Conservation (phyloP, 2,113 vertebrate genomes). For the Malurus melanocephalus region DNA sequence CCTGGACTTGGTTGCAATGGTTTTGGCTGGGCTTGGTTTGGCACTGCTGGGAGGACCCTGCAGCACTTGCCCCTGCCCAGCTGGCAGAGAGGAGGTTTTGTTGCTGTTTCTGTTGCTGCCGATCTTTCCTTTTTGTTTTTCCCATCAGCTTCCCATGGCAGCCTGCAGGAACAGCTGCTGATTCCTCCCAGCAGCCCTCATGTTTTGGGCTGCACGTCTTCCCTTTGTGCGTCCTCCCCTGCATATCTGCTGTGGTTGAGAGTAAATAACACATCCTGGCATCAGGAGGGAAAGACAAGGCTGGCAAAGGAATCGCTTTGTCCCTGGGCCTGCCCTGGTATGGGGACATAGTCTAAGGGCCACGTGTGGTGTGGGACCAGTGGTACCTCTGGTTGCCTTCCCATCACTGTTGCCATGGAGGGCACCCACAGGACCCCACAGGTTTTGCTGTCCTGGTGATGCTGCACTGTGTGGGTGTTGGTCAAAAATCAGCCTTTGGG, state of each 20-base stretch:
- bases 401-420: not conserved
- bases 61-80: not conserved
- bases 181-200: rapidly evolving
- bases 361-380: rapidly evolving
- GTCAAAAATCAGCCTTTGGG: not conserved
- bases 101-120: not conserved
- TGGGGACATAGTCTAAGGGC: rapidly evolving
- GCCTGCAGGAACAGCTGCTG: not conserved
- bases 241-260: not conserved
- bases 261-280: not conserved
- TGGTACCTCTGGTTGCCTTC: not conserved
- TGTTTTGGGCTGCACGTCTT: not conserved
- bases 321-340: not conserved
- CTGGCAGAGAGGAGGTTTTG: not conserved
- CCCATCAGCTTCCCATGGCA: not conserved
- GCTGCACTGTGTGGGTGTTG: not conserved
- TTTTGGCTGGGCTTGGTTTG: not conserved
- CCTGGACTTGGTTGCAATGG: not conserved
- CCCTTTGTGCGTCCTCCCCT: not conserved
- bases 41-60: not conserved
- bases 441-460: not conserved
- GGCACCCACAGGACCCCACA: not conserved
- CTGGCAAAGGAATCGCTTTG: not conserved
- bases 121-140: not conserved
- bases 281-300: not conserved